Percentiles rank a stretch among this genome's conserved stretches.
Evolutionary conservation across 2,888 invertebrate genomes (phyloP).

Genomic region (Strigamia transsilvanica): DNA sequence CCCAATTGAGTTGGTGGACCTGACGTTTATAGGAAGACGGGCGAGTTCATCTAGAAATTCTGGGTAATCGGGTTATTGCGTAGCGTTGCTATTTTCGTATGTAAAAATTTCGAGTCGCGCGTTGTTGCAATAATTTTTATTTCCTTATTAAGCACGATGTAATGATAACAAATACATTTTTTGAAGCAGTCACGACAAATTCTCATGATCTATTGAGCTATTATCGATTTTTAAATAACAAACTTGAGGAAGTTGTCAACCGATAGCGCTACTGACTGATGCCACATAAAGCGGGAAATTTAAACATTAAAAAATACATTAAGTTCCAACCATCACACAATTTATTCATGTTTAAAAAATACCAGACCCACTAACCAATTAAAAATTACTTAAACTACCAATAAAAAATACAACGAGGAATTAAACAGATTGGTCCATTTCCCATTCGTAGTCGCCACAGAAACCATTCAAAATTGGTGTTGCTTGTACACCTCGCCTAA

Average conservation of each 20-base stretch:
- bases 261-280: too few relatives aligned
- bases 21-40: neutral
- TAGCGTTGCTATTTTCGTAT: neutral
- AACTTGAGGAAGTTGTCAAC: too few relatives aligned
- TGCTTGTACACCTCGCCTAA: conserved; percentile 62
- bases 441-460: conserved; percentile 63
- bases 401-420: neutral
- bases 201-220: neutral
- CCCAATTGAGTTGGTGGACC: conserved; percentile 8
- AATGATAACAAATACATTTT: neutral
- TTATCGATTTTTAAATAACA: neutral
- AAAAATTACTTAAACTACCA: neutral
- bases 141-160: neutral
- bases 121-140: neutral
- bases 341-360: too few relatives aligned
- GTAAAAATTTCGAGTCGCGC: neutral
- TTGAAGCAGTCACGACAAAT: neutral
- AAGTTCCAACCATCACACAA: too few relatives aligned
- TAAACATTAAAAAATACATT: too few relatives aligned
- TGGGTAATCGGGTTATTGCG: neutral
- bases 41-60: conserved; percentile 1
- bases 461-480: conserved; percentile 62
- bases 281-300: too few relatives aligned
- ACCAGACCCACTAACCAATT: neutral
- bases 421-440: conserved; percentile 54